Evolutionary conservation across 1,140 invertebrate species (phyloP).

Genomic region (Diorhabda elongata): DNA sequence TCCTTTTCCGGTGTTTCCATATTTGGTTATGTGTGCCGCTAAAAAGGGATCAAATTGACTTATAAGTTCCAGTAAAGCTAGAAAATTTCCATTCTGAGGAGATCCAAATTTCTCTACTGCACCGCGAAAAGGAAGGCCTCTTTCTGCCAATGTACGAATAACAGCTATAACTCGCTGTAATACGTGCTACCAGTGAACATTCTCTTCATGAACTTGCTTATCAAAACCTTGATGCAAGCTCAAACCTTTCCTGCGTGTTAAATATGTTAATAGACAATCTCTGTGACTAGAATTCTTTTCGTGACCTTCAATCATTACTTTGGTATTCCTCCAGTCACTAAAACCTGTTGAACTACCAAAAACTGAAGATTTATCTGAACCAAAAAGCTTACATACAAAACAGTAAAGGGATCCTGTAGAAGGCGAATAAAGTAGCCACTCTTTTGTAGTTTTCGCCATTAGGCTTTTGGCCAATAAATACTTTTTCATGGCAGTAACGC

Average conservation of each 20-base stretch:
- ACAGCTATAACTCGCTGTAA: slow-evolving; percentile 26
- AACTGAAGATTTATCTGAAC: not conserved
- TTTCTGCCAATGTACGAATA: slow-evolving; percentile 26
- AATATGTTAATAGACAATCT: not conserved
- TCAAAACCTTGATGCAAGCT: not conserved
- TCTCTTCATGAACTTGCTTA: slow-evolving; percentile 1
- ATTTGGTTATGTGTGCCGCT: slow-evolving; percentile 37
- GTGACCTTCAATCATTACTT: slow-evolving; percentile 9
- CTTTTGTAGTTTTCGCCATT: slow-evolving; percentile 18
- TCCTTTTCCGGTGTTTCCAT: slow-evolving; percentile 40
- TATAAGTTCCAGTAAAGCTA: slow-evolving; percentile 40
- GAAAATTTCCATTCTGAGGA: slow-evolving; percentile 30
- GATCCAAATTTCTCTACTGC: slow-evolving; percentile 19
- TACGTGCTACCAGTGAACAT: slow-evolving; percentile 8
- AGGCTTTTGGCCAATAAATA: too few relatives aligned
- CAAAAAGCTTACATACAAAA: slow-evolving; percentile 31
- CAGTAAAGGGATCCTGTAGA: slow-evolving; percentile 8
- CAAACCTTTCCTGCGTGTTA: slow-evolving; percentile 4
- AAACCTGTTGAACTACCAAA: not conserved
- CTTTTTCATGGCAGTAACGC: too few relatives aligned
- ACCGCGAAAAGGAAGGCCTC: slow-evolving; percentile 29
- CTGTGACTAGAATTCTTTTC: slow-evolving; percentile 11
- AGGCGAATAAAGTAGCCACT: slow-evolving; percentile 23
- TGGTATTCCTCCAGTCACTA: slow-evolving; percentile 20
- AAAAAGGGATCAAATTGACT: slow-evolving; percentile 44